phyloP scores from a whole-genome alignment of 2,888 invertebrate genomes.

The Herminia tarsipennalis region DNA sequence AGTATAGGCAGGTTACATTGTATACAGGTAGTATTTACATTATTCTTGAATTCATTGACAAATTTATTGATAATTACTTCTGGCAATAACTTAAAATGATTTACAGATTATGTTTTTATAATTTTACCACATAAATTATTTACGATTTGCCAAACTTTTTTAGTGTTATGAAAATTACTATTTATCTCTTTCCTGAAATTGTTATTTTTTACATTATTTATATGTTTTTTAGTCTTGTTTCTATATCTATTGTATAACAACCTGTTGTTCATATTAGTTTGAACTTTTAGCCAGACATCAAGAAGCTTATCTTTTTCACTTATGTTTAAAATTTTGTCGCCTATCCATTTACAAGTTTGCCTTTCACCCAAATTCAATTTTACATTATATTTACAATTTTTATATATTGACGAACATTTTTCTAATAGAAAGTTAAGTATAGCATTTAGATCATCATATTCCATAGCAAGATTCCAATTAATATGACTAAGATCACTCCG shows the following conservation, averaged over 20 bases:
- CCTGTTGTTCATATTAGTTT: too few species aligned
- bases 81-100: neutral
- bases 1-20: neutral
- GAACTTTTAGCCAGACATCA: neutral
- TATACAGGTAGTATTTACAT: neutral
- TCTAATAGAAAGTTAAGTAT: neutral
- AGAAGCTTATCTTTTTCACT: neutral
- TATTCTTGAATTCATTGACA: neutral
- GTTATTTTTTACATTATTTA: too few species aligned
- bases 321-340: neutral
- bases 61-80: too few species aligned
- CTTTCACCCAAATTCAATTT: too few species aligned
- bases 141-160: too few species aligned
- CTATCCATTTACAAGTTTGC: too few species aligned
- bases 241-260: too few species aligned
- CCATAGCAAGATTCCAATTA: neutral
- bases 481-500: neutral
- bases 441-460: neutral
- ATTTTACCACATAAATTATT: conserved; percentile 1
- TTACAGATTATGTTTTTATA: neutral
- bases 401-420: neutral
- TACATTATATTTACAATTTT: too few species aligned
- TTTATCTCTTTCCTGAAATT: neutral
- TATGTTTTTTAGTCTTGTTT: too few species aligned
- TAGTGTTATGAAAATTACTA: neutral